Evolutionary conservation across 92 coral and sea anemone species (phyloP).

Genomic region (Isaurus tuberculatus): DNA sequence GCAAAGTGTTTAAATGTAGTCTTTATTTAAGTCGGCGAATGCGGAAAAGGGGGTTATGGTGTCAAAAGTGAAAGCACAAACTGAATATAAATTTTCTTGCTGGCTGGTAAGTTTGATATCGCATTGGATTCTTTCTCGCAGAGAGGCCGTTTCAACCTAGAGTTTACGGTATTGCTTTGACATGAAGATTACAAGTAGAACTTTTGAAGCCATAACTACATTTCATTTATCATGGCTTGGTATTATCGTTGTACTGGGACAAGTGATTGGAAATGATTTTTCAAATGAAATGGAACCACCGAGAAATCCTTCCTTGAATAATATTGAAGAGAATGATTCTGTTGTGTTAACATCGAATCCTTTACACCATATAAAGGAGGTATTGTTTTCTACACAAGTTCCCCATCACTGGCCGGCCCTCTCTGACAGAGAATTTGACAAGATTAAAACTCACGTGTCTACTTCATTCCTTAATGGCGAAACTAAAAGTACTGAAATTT

Average conservation of each 20-base stretch:
- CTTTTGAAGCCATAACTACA: background rate
- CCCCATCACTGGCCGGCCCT: background rate
- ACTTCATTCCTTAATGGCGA: background rate
- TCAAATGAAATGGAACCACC: background rate
- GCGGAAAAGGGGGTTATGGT: too few relatives aligned
- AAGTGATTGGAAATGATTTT: background rate
- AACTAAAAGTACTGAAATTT: background rate
- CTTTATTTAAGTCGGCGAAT: too few relatives aligned
- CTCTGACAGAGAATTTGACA: background rate
- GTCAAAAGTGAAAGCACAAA: too few relatives aligned
- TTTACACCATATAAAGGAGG: conserved; percentile 2
- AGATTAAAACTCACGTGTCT: background rate
- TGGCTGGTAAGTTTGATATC: background rate
- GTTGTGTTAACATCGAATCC: background rate
- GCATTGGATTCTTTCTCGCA: background rate
- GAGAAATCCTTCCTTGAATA: background rate
- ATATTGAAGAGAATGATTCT: background rate
- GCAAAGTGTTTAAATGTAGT: too few relatives aligned
- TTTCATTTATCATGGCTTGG: background rate
- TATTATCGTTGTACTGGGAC: background rate
- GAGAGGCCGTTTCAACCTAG: background rate
- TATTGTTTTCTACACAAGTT: background rate
- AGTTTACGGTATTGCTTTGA: background rate
- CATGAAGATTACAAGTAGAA: background rate
- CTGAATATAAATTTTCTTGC: too few relatives aligned